phyloP scores from a whole-genome alignment of 2,797 vertebrate species.

The Sylvia borin region DNA sequence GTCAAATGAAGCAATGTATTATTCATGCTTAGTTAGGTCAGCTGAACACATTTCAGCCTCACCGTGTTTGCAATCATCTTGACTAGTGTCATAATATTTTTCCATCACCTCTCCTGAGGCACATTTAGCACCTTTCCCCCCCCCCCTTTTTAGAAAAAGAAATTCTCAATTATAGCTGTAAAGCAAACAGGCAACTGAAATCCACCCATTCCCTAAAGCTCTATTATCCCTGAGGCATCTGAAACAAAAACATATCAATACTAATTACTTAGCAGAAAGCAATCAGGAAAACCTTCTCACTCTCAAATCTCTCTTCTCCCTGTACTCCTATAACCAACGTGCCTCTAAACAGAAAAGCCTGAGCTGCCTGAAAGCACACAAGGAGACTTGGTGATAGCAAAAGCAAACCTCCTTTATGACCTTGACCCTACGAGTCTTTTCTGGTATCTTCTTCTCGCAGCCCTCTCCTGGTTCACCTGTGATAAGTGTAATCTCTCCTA shows the following conservation, averaged over 20 bases:
- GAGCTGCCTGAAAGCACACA: not conserved
- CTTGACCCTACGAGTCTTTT: slow-evolving; percentile 28
- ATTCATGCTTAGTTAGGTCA: slow-evolving; percentile 57
- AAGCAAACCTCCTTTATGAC: slow-evolving; percentile 19
- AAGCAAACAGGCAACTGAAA: slow-evolving; percentile 61
- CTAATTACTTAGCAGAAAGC: slow-evolving; percentile 58
- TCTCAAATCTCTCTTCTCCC: not conserved
- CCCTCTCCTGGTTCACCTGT: slow-evolving; percentile 45
- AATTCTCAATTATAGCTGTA: slow-evolving; percentile 63
- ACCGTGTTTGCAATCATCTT: slow-evolving; percentile 70
- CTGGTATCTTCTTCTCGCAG: slow-evolving; percentile 50
- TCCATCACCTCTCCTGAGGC: slow-evolving; percentile 58
- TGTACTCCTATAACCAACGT: not conserved
- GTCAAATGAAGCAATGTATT: slow-evolving; percentile 46
- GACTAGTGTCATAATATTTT: slow-evolving; percentile 78
- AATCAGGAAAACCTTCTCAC: slow-evolving; percentile 42
- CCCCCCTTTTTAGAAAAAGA: slow-evolving; percentile 54
- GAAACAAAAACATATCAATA: slow-evolving; percentile 49
- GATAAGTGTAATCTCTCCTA: slow-evolving; percentile 62
- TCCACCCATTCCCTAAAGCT: slow-evolving; percentile 52
- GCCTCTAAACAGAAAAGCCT: not conserved
- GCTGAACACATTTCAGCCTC: slow-evolving; percentile 51
- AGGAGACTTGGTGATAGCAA: not conserved
- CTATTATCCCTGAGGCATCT: slow-evolving; percentile 47
- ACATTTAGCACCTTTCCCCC: slow-evolving; percentile 66